Base-by-base conservation (phyloP, 2,797 vertebrate species). In the Helicolenus hilgendorfi region DNA sequence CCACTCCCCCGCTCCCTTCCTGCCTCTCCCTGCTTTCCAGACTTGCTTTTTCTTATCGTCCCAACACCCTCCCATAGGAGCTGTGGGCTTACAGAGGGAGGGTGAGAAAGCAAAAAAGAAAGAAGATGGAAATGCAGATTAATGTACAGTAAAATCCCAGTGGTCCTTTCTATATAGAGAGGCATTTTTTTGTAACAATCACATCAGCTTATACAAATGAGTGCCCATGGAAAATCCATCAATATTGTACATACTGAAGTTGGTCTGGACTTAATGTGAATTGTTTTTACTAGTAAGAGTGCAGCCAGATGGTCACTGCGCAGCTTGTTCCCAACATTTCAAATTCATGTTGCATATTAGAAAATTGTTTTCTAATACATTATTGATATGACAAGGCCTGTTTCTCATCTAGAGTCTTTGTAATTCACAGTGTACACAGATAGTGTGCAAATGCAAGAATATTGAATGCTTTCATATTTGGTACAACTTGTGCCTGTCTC, bases 31-130 rank as follows among this genome's bases (percentile, higher is more conserved):
- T 82, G 76, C 85, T 93, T 84, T 90, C 86, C 92, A 93, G 87
- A 93, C 92, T 88, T 88, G 45, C 45, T 53, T 53, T 84, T 95
- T 95, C 95, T 95, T 92, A 93, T 96, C 93, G 41, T 89, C 89
- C 92, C 80, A 91, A 93, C 93, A 97, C 96, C 96, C 96, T 97
- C 96, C 96, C 95, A 89, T 64, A 92, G 92, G 94, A 95, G 83
- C 56, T 75, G 56, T 67, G 77, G 83, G 69, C 72, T 94, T 70
- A 79, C 75, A 87, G 71, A 79, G 78, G 59, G 81, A 73, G 70
- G 80, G 90, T 69, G 86, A 88, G 90, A 89, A 87, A 81, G 38
- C 8, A 45, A 38, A 63, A 71, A 62, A 86, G 68, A 89, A 81
- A 90, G 59, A 49, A 55, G 55, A 80, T 22, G 53, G 29, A 84